Evolutionary conservation across 2,888 invertebrate genomes (phyloP).

Genomic region (Acleris emargana): DNA sequence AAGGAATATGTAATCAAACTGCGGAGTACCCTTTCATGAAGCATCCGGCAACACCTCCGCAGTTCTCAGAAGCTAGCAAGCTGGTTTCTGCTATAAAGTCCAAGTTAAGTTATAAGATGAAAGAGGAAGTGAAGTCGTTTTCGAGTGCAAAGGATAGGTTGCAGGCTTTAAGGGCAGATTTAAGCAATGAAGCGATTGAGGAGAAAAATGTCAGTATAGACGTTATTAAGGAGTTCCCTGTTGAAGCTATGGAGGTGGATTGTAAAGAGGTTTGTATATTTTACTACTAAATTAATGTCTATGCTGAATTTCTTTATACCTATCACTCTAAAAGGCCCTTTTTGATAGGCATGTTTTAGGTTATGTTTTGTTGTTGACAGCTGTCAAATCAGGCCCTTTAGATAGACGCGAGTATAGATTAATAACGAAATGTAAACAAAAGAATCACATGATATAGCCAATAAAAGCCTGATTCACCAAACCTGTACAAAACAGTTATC

Average conservation of each 20-base stretch:
- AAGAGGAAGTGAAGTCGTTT: constrained; percentile 53
- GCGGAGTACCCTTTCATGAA: constrained; percentile 72
- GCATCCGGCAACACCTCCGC: constrained; percentile 75
- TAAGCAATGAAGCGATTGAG: constrained; percentile 53
- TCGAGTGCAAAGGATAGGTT: constrained; percentile 62
- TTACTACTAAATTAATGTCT: not conserved
- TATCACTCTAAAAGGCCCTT: too few relatives aligned
- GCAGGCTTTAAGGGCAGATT: constrained; percentile 54
- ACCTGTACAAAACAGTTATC: too few relatives aligned
- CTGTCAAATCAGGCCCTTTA: too few relatives aligned
- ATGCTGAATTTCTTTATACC: not conserved
- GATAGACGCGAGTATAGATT: too few relatives aligned
- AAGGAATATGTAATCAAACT: constrained; percentile 72
- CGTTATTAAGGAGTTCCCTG: constrained; percentile 36
- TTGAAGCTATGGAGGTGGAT: constrained; percentile 72
- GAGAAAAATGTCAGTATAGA: constrained; percentile 18
- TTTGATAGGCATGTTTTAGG: too few relatives aligned
- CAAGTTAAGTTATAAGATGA: constrained; percentile 63
- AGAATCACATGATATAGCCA: too few relatives aligned
- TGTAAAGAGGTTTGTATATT: constrained; percentile 56
- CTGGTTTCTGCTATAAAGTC: constrained; percentile 76
- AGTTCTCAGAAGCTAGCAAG: constrained; percentile 76
- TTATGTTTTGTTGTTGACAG: too few relatives aligned
- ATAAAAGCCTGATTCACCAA: too few relatives aligned
- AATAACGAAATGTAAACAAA: too few relatives aligned